phyloP scores from a whole-genome alignment of 2,888 invertebrate genomes.

The Caenorhabditis sp. region DNA sequence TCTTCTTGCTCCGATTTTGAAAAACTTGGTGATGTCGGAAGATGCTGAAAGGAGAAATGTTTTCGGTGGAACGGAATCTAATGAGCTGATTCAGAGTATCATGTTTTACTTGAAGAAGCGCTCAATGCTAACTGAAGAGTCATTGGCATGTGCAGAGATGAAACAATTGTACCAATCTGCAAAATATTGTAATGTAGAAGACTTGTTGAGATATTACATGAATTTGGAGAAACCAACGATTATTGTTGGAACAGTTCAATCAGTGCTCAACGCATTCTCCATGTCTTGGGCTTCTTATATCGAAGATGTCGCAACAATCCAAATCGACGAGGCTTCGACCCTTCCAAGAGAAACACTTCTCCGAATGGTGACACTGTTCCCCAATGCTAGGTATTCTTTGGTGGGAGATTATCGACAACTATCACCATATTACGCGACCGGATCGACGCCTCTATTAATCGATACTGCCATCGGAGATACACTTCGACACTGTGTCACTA shows the following conservation, averaged over 20 bases:
- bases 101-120: background rate
- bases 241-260: background rate
- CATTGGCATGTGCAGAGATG: background rate
- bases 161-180: background rate
- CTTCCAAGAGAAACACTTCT: background rate
- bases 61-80: no score
- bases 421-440: background rate
- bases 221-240: background rate
- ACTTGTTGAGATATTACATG: background rate
- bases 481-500: background rate
- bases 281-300: background rate
- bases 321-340: background rate
- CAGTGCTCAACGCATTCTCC: background rate
- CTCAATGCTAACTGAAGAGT: no score
- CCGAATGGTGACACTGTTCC: background rate
- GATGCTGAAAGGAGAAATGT: background rate
- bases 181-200: background rate
- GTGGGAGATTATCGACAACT: slow-evolving; percentile 2
- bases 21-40: background rate
- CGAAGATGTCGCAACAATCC: background rate
- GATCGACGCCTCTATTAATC: background rate
- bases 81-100: background rate
- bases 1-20: background rate
- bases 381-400: background rate
- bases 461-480: background rate